phyloP scores from a whole-genome alignment of 2,888 invertebrate species.

The Ophraella communa region DNA sequence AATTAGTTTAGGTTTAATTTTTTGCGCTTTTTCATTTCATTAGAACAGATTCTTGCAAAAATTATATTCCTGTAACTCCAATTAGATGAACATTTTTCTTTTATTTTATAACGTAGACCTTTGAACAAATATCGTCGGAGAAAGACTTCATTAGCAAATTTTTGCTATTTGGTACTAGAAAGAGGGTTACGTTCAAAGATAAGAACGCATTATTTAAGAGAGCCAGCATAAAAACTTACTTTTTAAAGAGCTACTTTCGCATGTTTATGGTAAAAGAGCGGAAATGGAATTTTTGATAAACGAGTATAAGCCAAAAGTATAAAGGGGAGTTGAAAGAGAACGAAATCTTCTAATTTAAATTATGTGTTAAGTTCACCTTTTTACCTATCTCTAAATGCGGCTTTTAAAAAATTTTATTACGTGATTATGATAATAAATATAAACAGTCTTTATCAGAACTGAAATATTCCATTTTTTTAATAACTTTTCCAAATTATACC shows the following conservation, averaged over 20 bases:
- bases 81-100: neutral
- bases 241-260: constrained; percentile 12
- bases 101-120: neutral
- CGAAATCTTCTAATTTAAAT: constrained; percentile 5
- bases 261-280: constrained; percentile 15
- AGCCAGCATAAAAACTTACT: constrained; percentile 10
- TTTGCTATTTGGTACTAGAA: constrained; percentile 10
- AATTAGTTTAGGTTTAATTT: too few relatives aligned
- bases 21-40: too few relatives aligned
- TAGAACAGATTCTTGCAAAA: too few relatives aligned
- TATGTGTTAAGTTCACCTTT: neutral
- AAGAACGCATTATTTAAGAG: constrained; percentile 15
- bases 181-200: constrained; percentile 12
- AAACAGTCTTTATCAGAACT: neutral
- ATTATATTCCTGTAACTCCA: neutral
- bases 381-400: neutral
- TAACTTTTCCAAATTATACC: neutral
- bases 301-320: constrained; percentile 14
- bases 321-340: neutral
- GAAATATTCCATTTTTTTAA: neutral
- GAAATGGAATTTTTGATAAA: constrained; percentile 28
- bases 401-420: neutral
- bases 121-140: neutral
- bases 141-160: constrained; percentile 18
- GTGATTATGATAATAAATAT: neutral